These are phyloP conservation scores for Sebastes iracundus DNA, from an alignment of 2,797 vertebrate species.

Conservation along the genomic window DNA sequence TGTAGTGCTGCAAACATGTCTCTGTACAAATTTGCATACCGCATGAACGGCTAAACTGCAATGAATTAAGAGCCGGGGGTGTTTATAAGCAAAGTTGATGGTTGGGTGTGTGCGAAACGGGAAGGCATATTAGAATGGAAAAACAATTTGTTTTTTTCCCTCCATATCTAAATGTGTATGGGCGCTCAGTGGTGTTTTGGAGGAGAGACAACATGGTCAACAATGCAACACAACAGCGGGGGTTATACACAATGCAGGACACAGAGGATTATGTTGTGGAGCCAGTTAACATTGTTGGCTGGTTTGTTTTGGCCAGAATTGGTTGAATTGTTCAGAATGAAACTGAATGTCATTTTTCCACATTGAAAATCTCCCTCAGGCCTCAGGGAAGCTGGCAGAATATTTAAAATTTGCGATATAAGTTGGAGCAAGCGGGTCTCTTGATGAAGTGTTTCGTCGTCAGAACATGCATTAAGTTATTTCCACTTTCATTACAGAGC, in stretches of 20 bases:
- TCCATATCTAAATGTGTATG: slow-evolving; percentile 12
- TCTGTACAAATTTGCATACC: slow-evolving; percentile 53
- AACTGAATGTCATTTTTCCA: slow-evolving; percentile 9
- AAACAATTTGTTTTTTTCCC: background rate
- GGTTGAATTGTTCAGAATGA: slow-evolving; percentile 18
- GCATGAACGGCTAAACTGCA: slow-evolving; percentile 43
- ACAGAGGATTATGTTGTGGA: slow-evolving; percentile 45
- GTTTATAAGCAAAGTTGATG: slow-evolving; percentile 31
- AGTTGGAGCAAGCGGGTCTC: background rate
- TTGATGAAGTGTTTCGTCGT: slow-evolving; percentile 1
- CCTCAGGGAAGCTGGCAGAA: background rate
- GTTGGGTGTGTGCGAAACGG: background rate
- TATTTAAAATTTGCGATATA: background rate
- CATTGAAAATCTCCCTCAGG: background rate
- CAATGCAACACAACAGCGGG: slow-evolving; percentile 37
- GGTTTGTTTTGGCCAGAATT: slow-evolving; percentile 45
- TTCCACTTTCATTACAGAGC: background rate
- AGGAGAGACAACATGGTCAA: slow-evolving; percentile 50
- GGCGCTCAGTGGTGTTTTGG: slow-evolving; percentile 30
- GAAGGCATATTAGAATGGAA: background rate
- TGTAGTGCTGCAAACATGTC: slow-evolving; percentile 48
- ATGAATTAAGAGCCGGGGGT: slow-evolving; percentile 47
- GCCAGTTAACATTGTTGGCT: slow-evolving; percentile 35
- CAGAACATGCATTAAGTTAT: background rate
- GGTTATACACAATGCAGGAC: slow-evolving; percentile 43